Base-by-base conservation (phyloP, 2,113 vertebrate species). In the Lepus timidus region DNA sequence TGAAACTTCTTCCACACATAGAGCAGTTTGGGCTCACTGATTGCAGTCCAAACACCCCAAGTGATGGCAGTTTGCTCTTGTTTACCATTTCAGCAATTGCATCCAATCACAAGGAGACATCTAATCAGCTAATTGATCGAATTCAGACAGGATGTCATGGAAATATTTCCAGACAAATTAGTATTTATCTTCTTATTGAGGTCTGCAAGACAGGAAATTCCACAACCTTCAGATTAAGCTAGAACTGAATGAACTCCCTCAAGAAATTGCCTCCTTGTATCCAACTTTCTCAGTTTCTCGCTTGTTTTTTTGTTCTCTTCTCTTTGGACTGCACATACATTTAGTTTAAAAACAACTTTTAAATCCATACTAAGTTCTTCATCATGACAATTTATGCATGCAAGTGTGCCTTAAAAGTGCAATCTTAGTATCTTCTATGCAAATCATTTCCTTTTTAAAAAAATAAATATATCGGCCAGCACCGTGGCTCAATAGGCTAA, bases 281-380 rank as follows among this genome's bases (percentile, higher is more conserved):
- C 65, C 52, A 70, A 58, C 4, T 33, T n/a, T 17, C 9, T 70
- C 36, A 68, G 11, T 49, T 65, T 84, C 4, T 81, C 44, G 17
- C 4, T 90, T 91, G 4, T 14, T 65, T 36, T 85, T 91, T 78
- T 36, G 31, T 79, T 39, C 25, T 62, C 39, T 86, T 78, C 51
- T 44, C 36, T 79, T 84, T 73, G 58, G 27, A 78, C 62, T 14
- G 78, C 9, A 84, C 2, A 49, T 17, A 87, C 78, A 19, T 84
- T 33, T 87, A 58, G 84, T 94, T 94, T 87, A 1, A 29, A 90
- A 65, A 49, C 25, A 44, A 9, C 68, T 91, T 88, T 83, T 49
- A 71, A 73, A 97, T 91, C 58, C 68, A 85, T 71, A 55, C 78
- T 97, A 95, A 97, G 97, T 96, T 96, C 93, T 93, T 97, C 93